phyloP scores from a whole-genome alignment of 2,888 invertebrate species.

The Copidosoma aretas region DNA sequence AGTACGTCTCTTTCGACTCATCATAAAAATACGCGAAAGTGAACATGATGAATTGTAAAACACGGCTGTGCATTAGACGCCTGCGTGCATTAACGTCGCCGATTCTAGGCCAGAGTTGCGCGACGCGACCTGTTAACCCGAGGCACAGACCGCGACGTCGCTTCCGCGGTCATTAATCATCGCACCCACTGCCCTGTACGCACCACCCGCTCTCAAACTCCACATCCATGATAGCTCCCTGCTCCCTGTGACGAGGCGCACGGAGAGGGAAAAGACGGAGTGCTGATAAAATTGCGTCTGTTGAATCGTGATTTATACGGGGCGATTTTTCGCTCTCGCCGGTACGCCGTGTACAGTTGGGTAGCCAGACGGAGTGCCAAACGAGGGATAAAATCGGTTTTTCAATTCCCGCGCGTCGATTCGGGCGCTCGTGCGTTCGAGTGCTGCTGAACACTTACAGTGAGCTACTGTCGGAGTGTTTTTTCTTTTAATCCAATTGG shows the following conservation, averaged over 20 bases:
- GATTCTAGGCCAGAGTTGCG: too few relatives aligned
- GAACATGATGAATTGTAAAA: too few relatives aligned
- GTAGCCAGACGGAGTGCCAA: background rate
- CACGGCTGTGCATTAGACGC: too few relatives aligned
- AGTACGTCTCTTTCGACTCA: too few relatives aligned
- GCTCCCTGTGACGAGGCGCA: slow-evolving; percentile 6
- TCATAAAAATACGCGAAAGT: too few relatives aligned
- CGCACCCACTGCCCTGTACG: background rate
- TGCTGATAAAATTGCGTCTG: slow-evolving; percentile 28
- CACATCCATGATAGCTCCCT: background rate
- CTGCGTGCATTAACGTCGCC: too few relatives aligned
- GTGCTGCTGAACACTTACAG: slow-evolving; percentile 13
- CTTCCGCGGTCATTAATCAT: slow-evolving; percentile 11
- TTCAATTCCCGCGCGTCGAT: slow-evolving; percentile 26
- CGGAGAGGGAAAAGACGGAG: slow-evolving; percentile 6
- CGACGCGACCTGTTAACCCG: too few relatives aligned
- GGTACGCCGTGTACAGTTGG: background rate
- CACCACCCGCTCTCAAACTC: too few relatives aligned
- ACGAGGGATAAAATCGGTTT: slow-evolving; percentile 23
- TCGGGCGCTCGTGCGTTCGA: too few relatives aligned
- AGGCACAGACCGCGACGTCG: background rate
- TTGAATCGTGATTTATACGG: slow-evolving; percentile 32
- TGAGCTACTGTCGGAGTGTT: slow-evolving; percentile 2
- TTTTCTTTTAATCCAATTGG: too few relatives aligned
- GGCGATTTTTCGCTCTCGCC: slow-evolving; percentile 28